phyloP scores from a whole-genome alignment of 2,113 vertebrate genomes.

The Ceratotherium simum region DNA sequence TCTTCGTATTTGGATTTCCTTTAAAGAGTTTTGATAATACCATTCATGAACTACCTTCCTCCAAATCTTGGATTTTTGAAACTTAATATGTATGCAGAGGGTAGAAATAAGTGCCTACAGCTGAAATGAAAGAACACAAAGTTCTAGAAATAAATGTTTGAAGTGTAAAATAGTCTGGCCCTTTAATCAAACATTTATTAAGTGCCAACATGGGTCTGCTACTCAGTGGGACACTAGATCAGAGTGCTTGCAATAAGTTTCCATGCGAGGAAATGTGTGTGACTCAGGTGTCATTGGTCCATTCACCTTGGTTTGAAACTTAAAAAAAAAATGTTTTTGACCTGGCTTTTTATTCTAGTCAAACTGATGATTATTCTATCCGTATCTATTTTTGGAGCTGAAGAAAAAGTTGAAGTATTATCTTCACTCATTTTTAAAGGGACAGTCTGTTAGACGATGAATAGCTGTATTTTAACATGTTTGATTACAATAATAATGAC shows the following conservation, averaged over 20 bases:
- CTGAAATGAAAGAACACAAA: conserved; percentile 52
- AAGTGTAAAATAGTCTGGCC: conserved; percentile 35
- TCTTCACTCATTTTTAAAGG: background rate
- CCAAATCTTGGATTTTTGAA: conserved; percentile 32
- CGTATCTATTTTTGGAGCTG: background rate
- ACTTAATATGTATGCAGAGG: background rate
- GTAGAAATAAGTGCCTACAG: conserved; percentile 11
- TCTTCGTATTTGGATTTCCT: background rate
- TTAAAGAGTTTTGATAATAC: conserved; percentile 22
- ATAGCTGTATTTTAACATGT: background rate
- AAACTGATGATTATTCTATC: background rate
- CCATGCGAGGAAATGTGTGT: background rate
- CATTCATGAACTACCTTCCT: background rate
- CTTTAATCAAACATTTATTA: conserved; percentile 63
- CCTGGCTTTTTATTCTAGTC: background rate
- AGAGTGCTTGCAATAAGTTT: background rate
- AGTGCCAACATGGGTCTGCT: background rate
- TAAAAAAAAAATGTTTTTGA: background rate
- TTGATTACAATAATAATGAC: background rate
- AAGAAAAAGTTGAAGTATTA: background rate
- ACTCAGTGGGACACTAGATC: background rate
- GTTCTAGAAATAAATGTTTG: conserved; percentile 15
- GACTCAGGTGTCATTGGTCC: background rate
- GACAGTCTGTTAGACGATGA: background rate
- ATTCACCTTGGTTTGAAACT: background rate